These are phyloP conservation scores for Hydriomena furcata DNA, from an alignment of 2,888 invertebrate genomes.

Conservation along the genomic window DNA sequence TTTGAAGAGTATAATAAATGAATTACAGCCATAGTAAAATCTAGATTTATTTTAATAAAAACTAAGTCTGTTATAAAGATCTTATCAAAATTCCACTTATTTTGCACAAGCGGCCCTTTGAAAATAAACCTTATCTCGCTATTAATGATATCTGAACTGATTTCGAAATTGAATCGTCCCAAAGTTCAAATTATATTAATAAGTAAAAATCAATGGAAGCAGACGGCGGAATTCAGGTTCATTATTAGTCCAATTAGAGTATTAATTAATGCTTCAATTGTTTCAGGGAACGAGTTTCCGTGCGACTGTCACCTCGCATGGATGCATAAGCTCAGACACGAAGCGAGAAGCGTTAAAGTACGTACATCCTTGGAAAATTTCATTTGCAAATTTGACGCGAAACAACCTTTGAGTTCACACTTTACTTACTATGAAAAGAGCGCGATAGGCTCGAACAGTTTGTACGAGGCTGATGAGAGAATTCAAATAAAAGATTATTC, in stretches of 20 bases:
- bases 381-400: slow-evolving; percentile 86
- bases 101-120: slow-evolving; percentile 11
- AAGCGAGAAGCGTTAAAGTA: slow-evolving; percentile 88
- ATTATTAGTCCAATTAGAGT: slow-evolving; percentile 51
- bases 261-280: slow-evolving; percentile 59
- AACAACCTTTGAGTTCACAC: slow-evolving; percentile 67
- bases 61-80: background rate
- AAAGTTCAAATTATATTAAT: slow-evolving; percentile 39
- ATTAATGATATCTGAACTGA: slow-evolving; percentile 24
- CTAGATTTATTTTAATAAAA: background rate
- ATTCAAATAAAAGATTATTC: slow-evolving; percentile 64
- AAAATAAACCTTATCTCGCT: slow-evolving; percentile 20
- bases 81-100: background rate
- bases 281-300: slow-evolving; percentile 91
- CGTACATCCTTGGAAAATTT: slow-evolving; percentile 88
- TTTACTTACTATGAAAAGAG: slow-evolving; percentile 71
- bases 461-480: slow-evolving; percentile 64
- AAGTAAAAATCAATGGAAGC: slow-evolving; percentile 49
- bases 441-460: slow-evolving; percentile 65
- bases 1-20: background rate
- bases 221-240: slow-evolving; percentile 37
- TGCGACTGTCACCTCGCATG: slow-evolving; percentile 93
- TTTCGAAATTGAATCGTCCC: slow-evolving; percentile 31
- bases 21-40: background rate
- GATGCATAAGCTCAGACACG: slow-evolving; percentile 90